Percentiles rank a stretch among this genome's conserved stretches.
Conservation (phyloP, 2,888 invertebrate genomes). For the Pinctada fucata region DNA sequence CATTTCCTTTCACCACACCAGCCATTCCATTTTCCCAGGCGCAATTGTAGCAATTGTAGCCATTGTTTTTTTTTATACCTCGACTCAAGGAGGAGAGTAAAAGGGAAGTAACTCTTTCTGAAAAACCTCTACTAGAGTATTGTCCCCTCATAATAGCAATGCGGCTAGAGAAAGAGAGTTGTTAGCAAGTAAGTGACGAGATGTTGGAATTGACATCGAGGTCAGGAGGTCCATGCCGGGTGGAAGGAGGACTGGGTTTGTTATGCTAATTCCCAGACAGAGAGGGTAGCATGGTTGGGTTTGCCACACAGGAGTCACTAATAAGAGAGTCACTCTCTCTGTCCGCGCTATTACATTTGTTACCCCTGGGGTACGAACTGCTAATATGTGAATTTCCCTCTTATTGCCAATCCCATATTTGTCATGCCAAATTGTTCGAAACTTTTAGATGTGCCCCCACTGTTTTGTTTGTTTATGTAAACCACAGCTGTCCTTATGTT, state of each 20-base stretch:
- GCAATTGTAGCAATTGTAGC: slow-evolving; percentile 10
- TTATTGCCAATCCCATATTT: too few species aligned
- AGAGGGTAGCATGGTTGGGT: slow-evolving; percentile 4
- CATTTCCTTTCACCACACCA: slow-evolving; percentile 6
- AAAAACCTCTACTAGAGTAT: slow-evolving; percentile 11
- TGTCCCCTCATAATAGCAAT: slow-evolving; percentile 2
- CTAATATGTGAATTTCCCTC: too few species aligned
- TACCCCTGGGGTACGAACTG: too few species aligned
- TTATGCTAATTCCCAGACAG: slow-evolving; percentile 1
- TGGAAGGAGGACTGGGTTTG: background rate
- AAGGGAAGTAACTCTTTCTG: slow-evolving; percentile 15
- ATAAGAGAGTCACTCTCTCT: slow-evolving; percentile 8
- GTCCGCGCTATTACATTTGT: background rate
- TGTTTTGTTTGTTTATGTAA: background rate
- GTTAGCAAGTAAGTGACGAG: background rate
- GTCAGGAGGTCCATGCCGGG: background rate
- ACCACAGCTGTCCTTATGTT: background rate
- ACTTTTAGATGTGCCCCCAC: too few species aligned
- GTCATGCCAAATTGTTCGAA: too few species aligned
- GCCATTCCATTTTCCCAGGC: slow-evolving; percentile 5
- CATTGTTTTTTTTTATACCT: background rate
- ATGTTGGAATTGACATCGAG: background rate
- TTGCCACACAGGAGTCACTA: slow-evolving; percentile 5
- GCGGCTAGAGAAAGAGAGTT: slow-evolving; percentile 4
- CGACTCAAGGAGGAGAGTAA: slow-evolving; percentile 3